A percentile compares a stretch with the other conserved stretches of the same genome.
These are phyloP conservation scores for Polypedilum pembai DNA, from an alignment of 1,140 invertebrate species.

Conservation along the genomic window DNA sequence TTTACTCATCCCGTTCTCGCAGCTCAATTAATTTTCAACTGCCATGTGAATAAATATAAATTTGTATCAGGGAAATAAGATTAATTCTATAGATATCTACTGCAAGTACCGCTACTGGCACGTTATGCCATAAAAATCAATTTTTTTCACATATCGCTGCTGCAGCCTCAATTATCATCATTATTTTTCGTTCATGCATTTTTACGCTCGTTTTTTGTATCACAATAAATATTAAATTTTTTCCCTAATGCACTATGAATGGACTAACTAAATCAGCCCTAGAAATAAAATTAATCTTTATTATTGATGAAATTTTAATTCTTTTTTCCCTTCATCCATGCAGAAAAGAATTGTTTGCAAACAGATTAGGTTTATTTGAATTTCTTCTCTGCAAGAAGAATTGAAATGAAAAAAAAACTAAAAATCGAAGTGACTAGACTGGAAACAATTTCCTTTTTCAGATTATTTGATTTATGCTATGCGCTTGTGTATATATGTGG, in stretches of 20 bases:
- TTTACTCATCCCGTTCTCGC: neutral
- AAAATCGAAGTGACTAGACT: slow-evolving; percentile 27
- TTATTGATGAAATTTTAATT: neutral
- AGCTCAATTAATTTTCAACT: neutral
- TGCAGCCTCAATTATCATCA: slow-evolving; percentile 3
- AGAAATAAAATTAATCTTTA: neutral
- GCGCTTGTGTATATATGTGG: neutral
- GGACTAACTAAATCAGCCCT: neutral
- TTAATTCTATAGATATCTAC: slow-evolving; percentile 4
- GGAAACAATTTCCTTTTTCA: slow-evolving; percentile 5
- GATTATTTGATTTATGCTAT: neutral
- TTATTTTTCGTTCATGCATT: neutral
- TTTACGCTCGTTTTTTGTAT: too few species aligned
- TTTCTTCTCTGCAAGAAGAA: neutral
- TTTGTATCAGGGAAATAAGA: neutral
- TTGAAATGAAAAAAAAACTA: neutral
- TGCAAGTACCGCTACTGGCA: too few species aligned
- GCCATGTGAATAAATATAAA: neutral
- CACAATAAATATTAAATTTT: too few species aligned
- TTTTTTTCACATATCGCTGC: neutral
- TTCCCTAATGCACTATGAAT: neutral
- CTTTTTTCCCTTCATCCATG: too few species aligned
- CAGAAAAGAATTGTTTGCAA: slow-evolving; percentile 23
- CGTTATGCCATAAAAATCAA: neutral
- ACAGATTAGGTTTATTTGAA: neutral